phyloP scores from a whole-genome alignment of 2,888 invertebrate species.

The Drosophila greeni region DNA sequence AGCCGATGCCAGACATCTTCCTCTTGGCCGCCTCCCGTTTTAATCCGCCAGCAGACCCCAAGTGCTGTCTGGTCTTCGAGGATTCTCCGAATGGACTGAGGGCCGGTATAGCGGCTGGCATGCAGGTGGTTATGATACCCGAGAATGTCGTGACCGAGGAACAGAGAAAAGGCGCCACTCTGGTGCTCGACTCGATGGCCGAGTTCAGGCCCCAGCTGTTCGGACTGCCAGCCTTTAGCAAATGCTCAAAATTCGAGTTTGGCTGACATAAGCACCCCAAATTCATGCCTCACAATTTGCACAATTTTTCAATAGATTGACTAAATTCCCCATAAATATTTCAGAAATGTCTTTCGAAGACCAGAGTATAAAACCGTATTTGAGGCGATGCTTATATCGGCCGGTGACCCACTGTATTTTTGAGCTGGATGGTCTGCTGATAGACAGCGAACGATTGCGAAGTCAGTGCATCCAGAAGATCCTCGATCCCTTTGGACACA shows the following conservation, averaged over 20 bases:
- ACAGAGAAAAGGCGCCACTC: conserved; percentile 81
- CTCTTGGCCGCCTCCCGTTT: conserved; percentile 86
- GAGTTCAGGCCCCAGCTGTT: conserved; percentile 89
- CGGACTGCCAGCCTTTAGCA: conserved; percentile 83
- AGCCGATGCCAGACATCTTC: conserved; percentile 93
- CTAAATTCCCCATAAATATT: background rate
- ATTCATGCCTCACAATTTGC: background rate
- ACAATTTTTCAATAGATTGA: background rate
- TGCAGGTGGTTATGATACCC: conserved; percentile 91
- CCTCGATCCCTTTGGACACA: conserved; percentile 34
- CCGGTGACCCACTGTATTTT: conserved; percentile 45
- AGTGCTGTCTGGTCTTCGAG: conserved; percentile 88
- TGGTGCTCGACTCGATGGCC: conserved; percentile 85
- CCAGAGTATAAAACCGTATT: background rate
- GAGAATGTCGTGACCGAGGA: conserved; percentile 80
- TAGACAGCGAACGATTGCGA: conserved; percentile 32
- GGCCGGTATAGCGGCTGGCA: conserved; percentile 87
- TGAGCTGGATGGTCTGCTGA: conserved; percentile 35
- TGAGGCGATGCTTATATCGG: conserved; percentile 16
- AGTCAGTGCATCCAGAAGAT: conserved; percentile 22
- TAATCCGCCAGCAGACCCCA: conserved; percentile 84
- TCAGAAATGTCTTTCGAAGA: conserved; percentile 18
- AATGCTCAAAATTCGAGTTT: conserved; percentile 47
- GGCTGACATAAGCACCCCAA: conserved; percentile 26
- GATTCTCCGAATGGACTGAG: conserved; percentile 92